Evolutionary conservation across 1,140 invertebrate species (phyloP), one percentile per base, ranked within the genome.

Genomic region (Bombus balteatus): DNA sequence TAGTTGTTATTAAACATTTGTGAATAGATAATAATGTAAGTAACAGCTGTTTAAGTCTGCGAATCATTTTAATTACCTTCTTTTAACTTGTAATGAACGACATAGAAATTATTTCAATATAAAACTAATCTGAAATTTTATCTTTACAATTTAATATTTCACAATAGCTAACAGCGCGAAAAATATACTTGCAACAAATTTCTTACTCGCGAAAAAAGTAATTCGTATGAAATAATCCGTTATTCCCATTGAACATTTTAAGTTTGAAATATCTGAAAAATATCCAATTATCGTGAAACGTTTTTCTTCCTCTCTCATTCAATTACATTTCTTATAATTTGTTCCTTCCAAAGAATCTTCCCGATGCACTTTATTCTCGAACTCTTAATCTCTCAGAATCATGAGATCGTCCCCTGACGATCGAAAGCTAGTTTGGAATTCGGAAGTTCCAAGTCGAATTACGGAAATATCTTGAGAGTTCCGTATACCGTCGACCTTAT

Each of bases 311-410:
- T 18, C 68, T 6, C 37, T 71, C 39, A 71, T 71, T 71, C 68
- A 71, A 71, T 71, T 71, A 71, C 68, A 13, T 71, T 71, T 71
- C 68, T 71, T 71, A 71, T 71, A 71, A 71, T 71, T 71, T 28
- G 22, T 39, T 39, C 68, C 37, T 71, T 25, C 39, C 37, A 28
- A 71, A 71, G 68, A 71, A 71, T 71, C 68, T 71, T 71, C 25
- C 37, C 12, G 37, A 39, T 71, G 68, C 37, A 71, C 68, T 71
- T 71, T 71, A 37, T 71, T 39, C 68, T 13, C 68, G 68, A 28
- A 28, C 68, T 71, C 68, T 71, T 71, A 71, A 37, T 71, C 68
- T 39, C 37, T 28, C 10, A 0, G 68, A 71, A 71, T 71, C 68
- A 28, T 71, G 68, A 71, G 37, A 71, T 71, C 68, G 68, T 71